A percentile compares a stretch with the other conserved stretches of the same genome.
phyloP scores from a whole-genome alignment of 2,888 invertebrate species.

The Neria commutata region DNA sequence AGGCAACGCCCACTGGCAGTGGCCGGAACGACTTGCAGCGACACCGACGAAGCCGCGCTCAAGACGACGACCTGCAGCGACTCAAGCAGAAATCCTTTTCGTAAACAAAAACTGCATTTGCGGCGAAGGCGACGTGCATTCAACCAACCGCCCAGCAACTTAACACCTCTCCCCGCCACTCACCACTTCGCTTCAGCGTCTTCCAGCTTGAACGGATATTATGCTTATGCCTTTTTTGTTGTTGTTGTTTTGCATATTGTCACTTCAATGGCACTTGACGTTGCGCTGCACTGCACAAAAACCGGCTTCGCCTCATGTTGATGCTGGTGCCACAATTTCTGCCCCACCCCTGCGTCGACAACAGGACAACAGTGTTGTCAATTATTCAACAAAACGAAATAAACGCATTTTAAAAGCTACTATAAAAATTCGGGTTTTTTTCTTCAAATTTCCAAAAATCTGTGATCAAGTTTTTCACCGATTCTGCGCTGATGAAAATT shows the following conservation, averaged over 20 bases:
- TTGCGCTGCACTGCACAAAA: conserved; percentile 32
- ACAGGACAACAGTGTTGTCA: conserved; percentile 40
- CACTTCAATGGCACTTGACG: conserved; percentile 20
- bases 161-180: too few relatives aligned
- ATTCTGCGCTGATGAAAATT: too few relatives aligned
- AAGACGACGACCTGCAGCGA: conserved; percentile 5
- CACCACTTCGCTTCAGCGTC: too few relatives aligned
- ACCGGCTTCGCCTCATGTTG: neutral
- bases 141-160: neutral
- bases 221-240: too few relatives aligned
- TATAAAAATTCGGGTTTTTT: too few relatives aligned
- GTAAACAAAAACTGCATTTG: neutral
- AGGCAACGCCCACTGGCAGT: conserved; percentile 32
- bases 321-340: neutral
- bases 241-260: conserved; percentile 28
- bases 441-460: too few relatives aligned
- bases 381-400: too few relatives aligned
- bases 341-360: conserved; percentile 24
- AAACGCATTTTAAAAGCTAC: too few relatives aligned
- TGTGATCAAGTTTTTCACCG: too few relatives aligned
- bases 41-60: neutral
- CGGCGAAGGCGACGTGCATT: neutral
- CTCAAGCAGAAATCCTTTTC: conserved; percentile 23
- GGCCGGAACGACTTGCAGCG: conserved; percentile 2
- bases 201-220: too few relatives aligned